Conservation (phyloP, 2,888 invertebrate genomes). For the Leucozona laternaria region DNA sequence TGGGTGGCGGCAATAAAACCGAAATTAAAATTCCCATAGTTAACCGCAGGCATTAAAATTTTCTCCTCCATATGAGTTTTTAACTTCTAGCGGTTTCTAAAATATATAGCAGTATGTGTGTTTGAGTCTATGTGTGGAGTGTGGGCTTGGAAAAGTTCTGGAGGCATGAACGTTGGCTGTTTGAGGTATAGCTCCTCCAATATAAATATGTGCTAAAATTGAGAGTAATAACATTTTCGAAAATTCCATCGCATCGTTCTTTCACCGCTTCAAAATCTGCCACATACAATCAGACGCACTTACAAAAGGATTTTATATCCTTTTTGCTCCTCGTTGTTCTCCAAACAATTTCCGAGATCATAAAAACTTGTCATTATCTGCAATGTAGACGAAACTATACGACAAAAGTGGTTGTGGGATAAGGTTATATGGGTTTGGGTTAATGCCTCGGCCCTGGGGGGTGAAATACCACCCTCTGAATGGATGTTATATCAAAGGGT, state of each 20-base stretch:
- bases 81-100: conserved; percentile 71
- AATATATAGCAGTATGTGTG: conserved; percentile 2
- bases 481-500: conserved; percentile 10
- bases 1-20: conserved; percentile 75
- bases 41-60: conserved; percentile 76
- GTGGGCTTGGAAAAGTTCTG: conserved; percentile 11
- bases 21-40: conserved; percentile 76
- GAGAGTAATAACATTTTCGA: conserved; percentile 68
- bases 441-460: not conserved
- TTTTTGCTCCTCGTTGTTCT: conserved; percentile 72
- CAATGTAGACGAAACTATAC: conserved; percentile 66
- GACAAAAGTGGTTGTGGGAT: conserved; percentile 14
- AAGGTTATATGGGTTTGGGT: conserved; percentile 9
- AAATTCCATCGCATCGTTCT: conserved; percentile 65
- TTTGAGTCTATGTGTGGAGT: conserved; percentile 16
- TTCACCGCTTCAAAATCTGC: conserved; percentile 37
- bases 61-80: conserved; percentile 76
- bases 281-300: conserved; percentile 48
- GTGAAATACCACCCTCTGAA: not conserved
- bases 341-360: conserved; percentile 75
- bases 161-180: not conserved
- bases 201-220: conserved; percentile 34
- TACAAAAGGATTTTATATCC: conserved; percentile 71
- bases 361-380: conserved; percentile 76
- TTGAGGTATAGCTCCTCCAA: not conserved